Evolutionary conservation across 1,140 invertebrate genomes (phyloP).

Genomic region (Listronotus oregonensis): DNA sequence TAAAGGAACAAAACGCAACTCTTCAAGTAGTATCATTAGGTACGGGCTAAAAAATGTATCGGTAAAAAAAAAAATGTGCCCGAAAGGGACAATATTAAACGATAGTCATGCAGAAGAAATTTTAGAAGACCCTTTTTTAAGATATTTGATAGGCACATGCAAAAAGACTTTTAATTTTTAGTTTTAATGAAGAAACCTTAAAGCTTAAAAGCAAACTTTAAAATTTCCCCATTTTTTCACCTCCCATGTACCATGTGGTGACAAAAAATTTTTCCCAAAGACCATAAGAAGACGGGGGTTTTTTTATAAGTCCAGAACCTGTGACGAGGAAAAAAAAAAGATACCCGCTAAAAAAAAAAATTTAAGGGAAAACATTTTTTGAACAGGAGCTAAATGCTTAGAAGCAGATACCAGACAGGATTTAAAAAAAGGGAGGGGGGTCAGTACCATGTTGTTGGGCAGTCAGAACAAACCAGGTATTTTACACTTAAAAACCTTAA

Average conservation of each 20-base stretch:
- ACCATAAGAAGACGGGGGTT: slow-evolving; percentile 50
- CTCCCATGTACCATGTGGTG: slow-evolving; percentile 89
- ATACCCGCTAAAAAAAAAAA: slow-evolving; percentile 52
- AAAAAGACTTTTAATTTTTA: slow-evolving; percentile 54
- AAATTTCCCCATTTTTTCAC: slow-evolving; percentile 88
- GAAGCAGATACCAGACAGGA: slow-evolving; percentile 60
- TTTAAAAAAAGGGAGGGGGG: slow-evolving; percentile 60
- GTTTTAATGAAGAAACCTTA: slow-evolving; percentile 44
- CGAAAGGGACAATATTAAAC: slow-evolving; percentile 73
- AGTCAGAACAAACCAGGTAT: slow-evolving; percentile 87
- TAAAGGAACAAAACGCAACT: slow-evolving; percentile 58
- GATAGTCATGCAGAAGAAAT: slow-evolving; percentile 94
- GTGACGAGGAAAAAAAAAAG: slow-evolving; percentile 31
- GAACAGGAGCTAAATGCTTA: slow-evolving; percentile 90
- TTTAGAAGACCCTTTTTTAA: slow-evolving; percentile 79
- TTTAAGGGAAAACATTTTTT: slow-evolving; percentile 65
- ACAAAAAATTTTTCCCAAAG: slow-evolving; percentile 84
- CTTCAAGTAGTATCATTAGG: slow-evolving; percentile 77
- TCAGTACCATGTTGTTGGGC: slow-evolving; percentile 75
- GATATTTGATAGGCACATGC: slow-evolving; percentile 74
- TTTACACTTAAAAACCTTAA: no score
- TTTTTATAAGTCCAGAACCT: slow-evolving; percentile 45
- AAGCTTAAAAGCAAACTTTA: slow-evolving; percentile 66
- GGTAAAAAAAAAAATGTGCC: slow-evolving; percentile 71
- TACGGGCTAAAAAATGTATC: slow-evolving; percentile 91